Percentiles rank a stretch among this genome's conserved stretches.
Evolutionary conservation across 1,140 invertebrate genomes (phyloP).

Genomic region (Zaprionus ghesquierei): DNA sequence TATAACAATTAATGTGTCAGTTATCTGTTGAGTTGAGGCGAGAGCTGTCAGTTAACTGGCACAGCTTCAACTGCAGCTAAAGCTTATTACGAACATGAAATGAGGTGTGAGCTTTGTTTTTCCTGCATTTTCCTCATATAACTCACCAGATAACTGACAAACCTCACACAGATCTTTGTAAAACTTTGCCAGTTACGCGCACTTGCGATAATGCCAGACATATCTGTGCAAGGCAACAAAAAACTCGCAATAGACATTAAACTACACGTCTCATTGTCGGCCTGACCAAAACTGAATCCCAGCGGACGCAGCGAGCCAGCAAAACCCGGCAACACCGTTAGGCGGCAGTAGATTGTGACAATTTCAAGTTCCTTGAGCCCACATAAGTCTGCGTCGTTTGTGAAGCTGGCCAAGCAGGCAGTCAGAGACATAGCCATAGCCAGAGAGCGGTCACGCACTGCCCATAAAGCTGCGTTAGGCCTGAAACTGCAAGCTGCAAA

Average conservation of each 20-base stretch:
- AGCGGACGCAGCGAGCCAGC: neutral
- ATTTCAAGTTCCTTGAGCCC: conserved; percentile 79
- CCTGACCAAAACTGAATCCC: conserved; percentile 46
- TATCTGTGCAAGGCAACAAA: neutral
- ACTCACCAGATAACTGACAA: neutral
- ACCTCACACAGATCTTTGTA: neutral
- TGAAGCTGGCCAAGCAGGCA: no score
- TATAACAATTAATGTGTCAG: no score
- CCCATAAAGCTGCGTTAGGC: conserved; percentile 56
- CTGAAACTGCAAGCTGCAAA: conserved; percentile 13
- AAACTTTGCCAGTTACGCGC: neutral
- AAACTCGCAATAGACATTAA: conserved; percentile 35
- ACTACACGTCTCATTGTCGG: conserved; percentile 34
- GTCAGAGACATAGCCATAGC: neutral
- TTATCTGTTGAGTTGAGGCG: neutral
- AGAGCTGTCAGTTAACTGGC: neutral
- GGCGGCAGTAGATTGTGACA: conserved; percentile 50
- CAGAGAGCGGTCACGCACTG: conserved; percentile 54
- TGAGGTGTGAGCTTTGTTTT: neutral
- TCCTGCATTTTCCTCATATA: neutral
- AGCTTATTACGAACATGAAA: neutral
- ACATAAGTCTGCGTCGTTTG: conserved; percentile 69
- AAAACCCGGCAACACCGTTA: conserved; percentile 59
- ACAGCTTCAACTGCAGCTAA: neutral
- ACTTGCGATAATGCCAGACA: neutral